Percentiles rank a stretch among this genome's conserved stretches.
These are phyloP conservation scores for Sinopyrophorus schimmeli DNA, from an alignment of 2,888 invertebrate species.

Conservation along the genomic window DNA sequence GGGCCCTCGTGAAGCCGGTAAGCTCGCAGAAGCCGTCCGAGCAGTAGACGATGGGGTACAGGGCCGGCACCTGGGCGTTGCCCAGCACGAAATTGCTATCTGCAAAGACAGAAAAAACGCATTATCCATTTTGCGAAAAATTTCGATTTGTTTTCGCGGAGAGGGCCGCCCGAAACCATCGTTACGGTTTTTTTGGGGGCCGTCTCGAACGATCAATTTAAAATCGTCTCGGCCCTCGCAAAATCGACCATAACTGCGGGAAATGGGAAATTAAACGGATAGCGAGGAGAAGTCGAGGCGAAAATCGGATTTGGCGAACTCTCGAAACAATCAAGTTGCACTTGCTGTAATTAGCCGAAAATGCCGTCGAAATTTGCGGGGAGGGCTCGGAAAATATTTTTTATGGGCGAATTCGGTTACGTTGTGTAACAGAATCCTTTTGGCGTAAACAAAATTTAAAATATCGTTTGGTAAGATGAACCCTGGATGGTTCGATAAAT, in stretches of 20 bases:
- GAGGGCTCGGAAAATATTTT: too few species aligned
- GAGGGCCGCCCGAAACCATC: neutral
- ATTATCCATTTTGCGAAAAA: too few species aligned
- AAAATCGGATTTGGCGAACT: constrained; percentile 1
- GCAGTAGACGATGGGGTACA: constrained; percentile 94
- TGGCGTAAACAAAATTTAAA: too few species aligned
- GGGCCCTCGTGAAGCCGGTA: constrained; percentile 89
- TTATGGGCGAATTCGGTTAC: too few species aligned
- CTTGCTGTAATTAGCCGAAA: constrained; percentile 9
- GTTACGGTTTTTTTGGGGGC: neutral
- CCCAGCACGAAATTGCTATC: constrained; percentile 96
- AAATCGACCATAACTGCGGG: constrained; percentile 1
- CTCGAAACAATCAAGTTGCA: neutral
- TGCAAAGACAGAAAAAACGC: constrained; percentile 56
- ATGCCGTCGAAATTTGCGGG: too few species aligned
- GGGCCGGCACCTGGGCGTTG: constrained; percentile 86
- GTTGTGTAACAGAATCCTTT: too few species aligned
- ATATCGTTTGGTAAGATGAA: too few species aligned
- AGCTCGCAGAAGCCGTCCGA: constrained; percentile 96
- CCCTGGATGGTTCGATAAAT: too few species aligned
- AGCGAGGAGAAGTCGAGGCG: constrained; percentile 5
- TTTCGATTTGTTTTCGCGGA: too few species aligned
- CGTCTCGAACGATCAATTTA: constrained; percentile 3
- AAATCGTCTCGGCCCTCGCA: neutral
- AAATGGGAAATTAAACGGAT: constrained; percentile 10